Evolutionary conservation across 2,797 vertebrate genomes (phyloP), one percentile per base, ranked within the genome.

Genomic region (Myotis pilosus): DNA sequence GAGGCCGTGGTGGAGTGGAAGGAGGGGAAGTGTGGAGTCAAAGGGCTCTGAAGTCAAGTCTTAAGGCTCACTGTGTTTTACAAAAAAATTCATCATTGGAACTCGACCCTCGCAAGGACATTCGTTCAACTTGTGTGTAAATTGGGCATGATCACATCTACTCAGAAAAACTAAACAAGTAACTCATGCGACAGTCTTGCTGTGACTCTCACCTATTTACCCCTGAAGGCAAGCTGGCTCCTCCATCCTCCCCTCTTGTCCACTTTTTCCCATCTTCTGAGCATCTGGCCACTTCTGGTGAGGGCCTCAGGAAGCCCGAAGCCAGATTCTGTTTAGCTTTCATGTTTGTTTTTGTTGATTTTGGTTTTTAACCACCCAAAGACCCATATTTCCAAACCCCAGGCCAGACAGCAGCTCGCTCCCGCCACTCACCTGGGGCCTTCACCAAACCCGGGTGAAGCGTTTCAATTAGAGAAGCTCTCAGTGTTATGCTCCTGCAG

Each of bases 101-200:
- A 72, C 23, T 60, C 7, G 20, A n/a, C 62, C n/a, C 30, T 66
- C 20, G 17, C 11, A 68, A 80, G 76, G 28, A 57, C 1, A 0
- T 41, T 51, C 28, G 25, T 86, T 82, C 19, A 16, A 36, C 13
- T 19, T 2, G 0, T 20, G 3, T 55, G 6, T 74, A 15, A 71
- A 47, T 25, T 19, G 19, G 25, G 36, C 20, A 13, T 30, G 62
- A 28, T 66, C 30, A 2, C 3, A 25, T 15, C 15, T 2, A 3
- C n/a, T n/a, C 2, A 13, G 5, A 79, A 49, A 47, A 25, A 41
- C 44, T 16, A 17, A 25, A 51, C 20, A 62, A 12, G 36, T 33
- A 2, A 33, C 33, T 28, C 66, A 9, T 3, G 3, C 3, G 8
- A 0, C 0, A 20, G 16, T 13, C 47, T n/a, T 1, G 4, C 64